Evolutionary conservation across 1,140 invertebrate genomes (phyloP), one percentile per base, ranked within the genome.

Genomic region (Matsumurasca onukii): DNA sequence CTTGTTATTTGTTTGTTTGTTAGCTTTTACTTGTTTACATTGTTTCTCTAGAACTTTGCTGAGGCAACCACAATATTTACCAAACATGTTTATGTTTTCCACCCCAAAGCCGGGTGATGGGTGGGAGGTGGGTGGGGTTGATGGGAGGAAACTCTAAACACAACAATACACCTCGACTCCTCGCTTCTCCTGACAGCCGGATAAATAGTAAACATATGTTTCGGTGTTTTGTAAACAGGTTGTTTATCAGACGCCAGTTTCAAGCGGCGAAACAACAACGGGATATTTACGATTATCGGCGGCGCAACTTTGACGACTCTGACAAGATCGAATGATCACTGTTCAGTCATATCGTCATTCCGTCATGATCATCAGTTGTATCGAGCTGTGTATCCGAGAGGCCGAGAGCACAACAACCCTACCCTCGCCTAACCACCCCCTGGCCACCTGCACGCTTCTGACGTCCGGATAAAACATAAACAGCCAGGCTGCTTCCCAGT

Each of bases 171-270:
- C 9, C 24, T 39, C 22, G 55, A 5, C 63, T 12, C 49, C 65
- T 59, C 24, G 2, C 5, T 13, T 27, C n/a, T 57, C 15, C 45
- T 69, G 68, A 20, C 34, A 31, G 31, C 70, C 68, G 65, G 68
- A 34, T 69, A 67, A 57, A 59, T 15, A 59, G 67, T 72, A 72
- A 72, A 72, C 70, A 72, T 57, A 15, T 62, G 31, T 27, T 63
- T 29, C 25, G 55, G 55, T 59, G 24, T 59, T 59, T 27, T 24
- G 52, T 70, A 70, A 70, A 70, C 69, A 70, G 66, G 12, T 31
- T 31, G 49, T 45, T 29, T 45, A 20, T 20, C n/a, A 51, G 55
- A 2, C 20, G 68, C 29, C 29, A 13, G 31, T 59, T 59, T 59
- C n/a, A n/a, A 13, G 2, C 25, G 24, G 15, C 55, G 25, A 29